Conservation (phyloP, 2,888 invertebrate genomes). For the Protophormia terraenovae region DNA sequence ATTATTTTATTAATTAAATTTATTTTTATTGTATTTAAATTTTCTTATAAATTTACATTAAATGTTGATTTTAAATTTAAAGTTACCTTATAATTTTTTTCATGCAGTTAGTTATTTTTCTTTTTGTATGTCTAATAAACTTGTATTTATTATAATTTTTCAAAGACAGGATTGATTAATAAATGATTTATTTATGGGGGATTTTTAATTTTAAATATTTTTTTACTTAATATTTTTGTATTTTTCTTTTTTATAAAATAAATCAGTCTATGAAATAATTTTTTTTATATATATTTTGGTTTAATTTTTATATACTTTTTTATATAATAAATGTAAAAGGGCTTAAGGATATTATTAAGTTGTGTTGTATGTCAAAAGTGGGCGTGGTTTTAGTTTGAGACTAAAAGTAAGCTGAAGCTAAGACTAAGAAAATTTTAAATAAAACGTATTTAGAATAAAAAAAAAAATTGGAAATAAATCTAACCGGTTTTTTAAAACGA, state of each 20-base stretch:
- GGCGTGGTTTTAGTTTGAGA: background rate
- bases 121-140: background rate
- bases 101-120: background rate
- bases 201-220: background rate
- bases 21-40: background rate
- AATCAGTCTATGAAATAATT: conserved; percentile 64
- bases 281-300: background rate
- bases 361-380: background rate
- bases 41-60: conserved; percentile 16
- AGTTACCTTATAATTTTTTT: background rate
- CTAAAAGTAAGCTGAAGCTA: background rate
- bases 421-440: background rate
- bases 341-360: background rate
- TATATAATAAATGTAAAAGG: background rate
- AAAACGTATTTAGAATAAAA: too few relatives aligned
- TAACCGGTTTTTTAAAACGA: too few relatives aligned
- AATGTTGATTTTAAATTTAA: background rate
- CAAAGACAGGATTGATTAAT: background rate
- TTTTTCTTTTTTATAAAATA: conserved; percentile 40
- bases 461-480: too few relatives aligned
- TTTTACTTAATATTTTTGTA: background rate
- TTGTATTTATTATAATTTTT: background rate
- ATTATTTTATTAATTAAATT: too few relatives aligned
- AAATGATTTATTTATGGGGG: background rate
- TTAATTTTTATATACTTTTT: background rate